Evolutionary conservation across 2,888 invertebrate species (phyloP).

Genomic region (Acanthoscelides obtectus): DNA sequence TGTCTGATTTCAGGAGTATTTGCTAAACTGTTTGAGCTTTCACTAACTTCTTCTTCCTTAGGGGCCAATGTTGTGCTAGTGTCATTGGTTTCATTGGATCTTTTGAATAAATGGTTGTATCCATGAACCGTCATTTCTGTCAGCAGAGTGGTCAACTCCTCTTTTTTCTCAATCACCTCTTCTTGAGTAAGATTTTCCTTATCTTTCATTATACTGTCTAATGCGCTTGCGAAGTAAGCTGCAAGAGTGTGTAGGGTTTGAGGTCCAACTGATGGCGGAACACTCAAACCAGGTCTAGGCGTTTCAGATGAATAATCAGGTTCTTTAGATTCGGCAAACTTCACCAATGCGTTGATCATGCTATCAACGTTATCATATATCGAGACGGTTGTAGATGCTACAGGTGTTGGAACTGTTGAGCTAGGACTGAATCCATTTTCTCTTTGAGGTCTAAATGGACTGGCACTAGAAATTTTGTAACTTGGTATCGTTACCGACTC

Average conservation of each 20-base stretch:
- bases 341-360: conserved; percentile 63
- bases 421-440: conserved; percentile 13
- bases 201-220: conserved; percentile 53
- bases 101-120: conserved; percentile 51
- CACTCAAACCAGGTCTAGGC: conserved; percentile 59
- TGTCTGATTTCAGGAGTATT: conserved; percentile 67
- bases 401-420: conserved; percentile 33
- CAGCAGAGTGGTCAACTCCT: conserved; percentile 57
- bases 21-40: conserved; percentile 15
- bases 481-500: conserved; percentile 19
- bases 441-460: conserved; percentile 34
- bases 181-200: conserved; percentile 30
- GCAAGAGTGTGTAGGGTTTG: conserved; percentile 74
- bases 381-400: conserved; percentile 40
- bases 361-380: conserved; percentile 66
- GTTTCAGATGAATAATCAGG: conserved; percentile 50
- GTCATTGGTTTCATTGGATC: conserved; percentile 3
- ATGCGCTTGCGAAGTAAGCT: conserved; percentile 71
- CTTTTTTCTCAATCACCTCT: conserved; percentile 31
- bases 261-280: conserved; percentile 71
- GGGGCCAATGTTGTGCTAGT: conserved; percentile 3
- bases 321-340: conserved; percentile 54
- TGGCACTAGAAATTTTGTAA: conserved; percentile 40
- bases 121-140: conserved; percentile 65
- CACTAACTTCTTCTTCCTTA: conserved; percentile 31